Evolutionary conservation across 2,797 vertebrate genomes (phyloP), one percentile per base, ranked within the genome.

Genomic region (Cyprinella venusta): DNA sequence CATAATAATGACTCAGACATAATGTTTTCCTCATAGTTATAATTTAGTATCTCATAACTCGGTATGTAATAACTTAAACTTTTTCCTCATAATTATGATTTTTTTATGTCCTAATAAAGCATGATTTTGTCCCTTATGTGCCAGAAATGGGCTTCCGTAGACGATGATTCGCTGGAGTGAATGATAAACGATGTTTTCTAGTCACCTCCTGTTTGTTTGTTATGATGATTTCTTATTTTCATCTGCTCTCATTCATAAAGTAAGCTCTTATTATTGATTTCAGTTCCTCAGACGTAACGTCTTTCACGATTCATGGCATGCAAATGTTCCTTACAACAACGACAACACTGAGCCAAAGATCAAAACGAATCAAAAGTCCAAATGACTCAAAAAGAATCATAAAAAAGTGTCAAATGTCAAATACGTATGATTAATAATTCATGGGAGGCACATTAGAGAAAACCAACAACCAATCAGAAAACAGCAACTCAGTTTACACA

Each of bases 291-390:
- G 10, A 77, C 26, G 1, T 16, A 8, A 71, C 26, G 68, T 38
- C 77, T 69, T 38, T 45, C 38, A 50, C 69, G n/a, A 36, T 61
- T 72, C 79, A 81, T n/a, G n/a, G n/a, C n/a, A n/a, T 81, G 79
- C 79, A 81, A 18, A 80, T 70, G 38, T 33, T 80, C 38, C 40
- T 30, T 40, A 61, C 15, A 16, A 80, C 50, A 21, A 69, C 13
- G 15, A 63, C 52, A 71, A 59, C 68, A 56, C 54, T 10, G 71
- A 54, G 65, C 16, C 69, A 50, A 26, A 19, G 42, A 71, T 50
- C n/a, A 50, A 38, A 40, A 79, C 36, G 5, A 52, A 2, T 40
- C 67, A 76, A 52, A 36, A 6, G 1, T 54, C n/a, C n/a, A 16
- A 76, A 61, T 15, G 26, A 65, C 21, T 78, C 76, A 19, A 78